These are phyloP conservation scores for Saxidomus purpurata DNA, from an alignment of 1,140 invertebrate genomes.

Conservation along the genomic window DNA sequence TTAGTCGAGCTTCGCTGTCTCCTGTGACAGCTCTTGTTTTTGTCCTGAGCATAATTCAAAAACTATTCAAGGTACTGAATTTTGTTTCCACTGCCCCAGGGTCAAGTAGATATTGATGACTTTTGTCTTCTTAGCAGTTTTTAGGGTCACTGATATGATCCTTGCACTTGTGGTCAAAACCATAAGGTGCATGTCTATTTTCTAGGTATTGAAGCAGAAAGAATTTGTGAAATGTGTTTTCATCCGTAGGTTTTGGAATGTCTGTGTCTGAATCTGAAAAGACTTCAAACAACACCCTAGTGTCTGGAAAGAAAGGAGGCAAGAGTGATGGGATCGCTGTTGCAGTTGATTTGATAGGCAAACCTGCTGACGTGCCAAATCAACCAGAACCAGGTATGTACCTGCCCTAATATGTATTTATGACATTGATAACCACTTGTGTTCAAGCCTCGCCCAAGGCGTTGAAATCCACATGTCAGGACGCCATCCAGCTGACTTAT, in stretches of 20 bases:
- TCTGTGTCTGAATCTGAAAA: constrained; percentile 32
- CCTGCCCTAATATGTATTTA: constrained; percentile 32
- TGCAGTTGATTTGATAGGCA: constrained; percentile 32
- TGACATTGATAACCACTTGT: constrained; percentile 32
- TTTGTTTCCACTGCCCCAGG: constrained; percentile 30
- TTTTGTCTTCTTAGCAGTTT: constrained; percentile 33
- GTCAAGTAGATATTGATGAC: constrained; percentile 32
- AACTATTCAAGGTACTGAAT: constrained; percentile 33
- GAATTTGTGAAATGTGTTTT: constrained; percentile 34
- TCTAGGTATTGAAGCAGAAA: constrained; percentile 32
- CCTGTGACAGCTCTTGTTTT: constrained; percentile 31
- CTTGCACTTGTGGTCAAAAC: constrained; percentile 31
- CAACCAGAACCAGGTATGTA: constrained; percentile 31
- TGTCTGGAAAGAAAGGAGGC: constrained; percentile 30
- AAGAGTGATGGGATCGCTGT: constrained; percentile 30
- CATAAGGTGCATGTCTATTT: constrained; percentile 32
- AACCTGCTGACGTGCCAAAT: constrained; percentile 30
- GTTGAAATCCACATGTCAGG: constrained; percentile 31
- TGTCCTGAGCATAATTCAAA: constrained; percentile 28
- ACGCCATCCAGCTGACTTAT: constrained; percentile 30
- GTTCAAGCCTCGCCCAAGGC: constrained; percentile 29
- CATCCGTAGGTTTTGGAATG: constrained; percentile 31
- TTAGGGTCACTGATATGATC: constrained; percentile 31
- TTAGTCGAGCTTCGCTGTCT: neutral
- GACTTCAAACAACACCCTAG: constrained; percentile 31